A percentile compares a stretch with the other conserved stretches of the same genome.
phyloP scores from a whole-genome alignment of 2,113 vertebrate species.

The Pteruthius melanotis region DNA sequence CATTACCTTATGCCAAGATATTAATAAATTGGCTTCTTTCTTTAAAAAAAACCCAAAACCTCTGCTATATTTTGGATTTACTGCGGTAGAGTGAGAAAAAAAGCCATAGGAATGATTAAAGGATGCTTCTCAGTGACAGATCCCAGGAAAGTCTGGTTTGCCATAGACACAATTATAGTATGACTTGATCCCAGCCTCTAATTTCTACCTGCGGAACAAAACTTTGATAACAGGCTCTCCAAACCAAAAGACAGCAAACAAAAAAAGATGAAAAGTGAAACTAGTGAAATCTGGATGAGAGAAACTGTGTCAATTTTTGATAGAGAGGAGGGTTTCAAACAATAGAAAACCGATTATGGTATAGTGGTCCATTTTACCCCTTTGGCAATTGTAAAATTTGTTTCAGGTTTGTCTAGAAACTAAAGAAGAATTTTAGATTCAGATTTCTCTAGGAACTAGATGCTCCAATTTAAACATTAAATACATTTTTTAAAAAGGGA shows the following conservation, averaged over 20 bases:
- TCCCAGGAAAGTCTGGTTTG: not conserved
- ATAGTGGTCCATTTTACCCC: not conserved
- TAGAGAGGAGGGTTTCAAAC: not conserved
- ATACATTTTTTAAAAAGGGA: not conserved
- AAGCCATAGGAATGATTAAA: not conserved
- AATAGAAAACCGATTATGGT: not conserved
- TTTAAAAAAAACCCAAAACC: not conserved
- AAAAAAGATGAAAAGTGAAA: not conserved
- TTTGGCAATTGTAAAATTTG: not conserved
- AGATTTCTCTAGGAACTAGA: not conserved
- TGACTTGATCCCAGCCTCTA: not conserved
- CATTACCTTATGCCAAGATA: not conserved
- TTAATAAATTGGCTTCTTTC: not conserved
- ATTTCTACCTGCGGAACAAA: not conserved
- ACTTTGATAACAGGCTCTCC: not conserved
- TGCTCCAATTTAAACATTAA: not conserved
- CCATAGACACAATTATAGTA: not conserved
- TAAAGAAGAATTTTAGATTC: not conserved
- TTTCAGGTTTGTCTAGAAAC: not conserved
- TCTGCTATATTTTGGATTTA: not conserved
- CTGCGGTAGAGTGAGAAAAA: not conserved
- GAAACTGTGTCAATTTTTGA: not conserved
- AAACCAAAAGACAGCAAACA: not conserved
- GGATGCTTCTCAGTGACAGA: not conserved
- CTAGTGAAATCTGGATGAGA: not conserved